These are phyloP conservation scores for Zhuqinia jingwanae DNA, from an alignment of 2,888 invertebrate genomes.

Conservation along the genomic window DNA sequence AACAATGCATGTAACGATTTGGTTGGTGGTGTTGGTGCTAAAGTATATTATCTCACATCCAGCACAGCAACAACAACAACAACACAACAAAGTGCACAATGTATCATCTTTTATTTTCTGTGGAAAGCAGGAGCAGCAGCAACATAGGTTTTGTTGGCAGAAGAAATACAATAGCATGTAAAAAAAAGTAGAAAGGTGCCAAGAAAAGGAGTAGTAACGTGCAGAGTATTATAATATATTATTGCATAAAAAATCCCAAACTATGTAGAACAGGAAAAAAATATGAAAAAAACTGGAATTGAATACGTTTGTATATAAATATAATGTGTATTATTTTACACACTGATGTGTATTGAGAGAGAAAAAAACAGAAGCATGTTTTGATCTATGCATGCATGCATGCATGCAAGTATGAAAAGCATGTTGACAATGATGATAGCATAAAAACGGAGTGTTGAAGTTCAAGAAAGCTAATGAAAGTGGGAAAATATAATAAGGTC, in stretches of 20 bases:
- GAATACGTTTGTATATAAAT: constrained; percentile 27
- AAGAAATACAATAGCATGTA: background rate
- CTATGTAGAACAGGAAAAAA: background rate
- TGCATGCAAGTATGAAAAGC: background rate
- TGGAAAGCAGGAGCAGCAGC: background rate
- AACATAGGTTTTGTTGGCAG: constrained; percentile 12
- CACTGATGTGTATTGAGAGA: no score
- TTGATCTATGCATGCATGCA: background rate
- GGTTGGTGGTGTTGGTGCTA: background rate
- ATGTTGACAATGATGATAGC: constrained; percentile 50
- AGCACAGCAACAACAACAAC: background rate
- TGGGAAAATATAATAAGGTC: constrained; percentile 68
- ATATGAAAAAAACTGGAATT: constrained; percentile 47
- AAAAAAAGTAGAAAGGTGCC: constrained; percentile 12
- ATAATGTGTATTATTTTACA: no score
- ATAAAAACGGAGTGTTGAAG: constrained; percentile 49
- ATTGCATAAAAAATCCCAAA: background rate
- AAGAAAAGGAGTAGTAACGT: background rate
- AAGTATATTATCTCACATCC: background rate
- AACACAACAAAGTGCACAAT: background rate
- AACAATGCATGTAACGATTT: constrained; percentile 59
- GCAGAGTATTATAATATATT: background rate
- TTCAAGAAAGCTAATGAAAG: constrained; percentile 71
- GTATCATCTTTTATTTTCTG: background rate
- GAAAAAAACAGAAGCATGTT: background rate